Evolutionary conservation across 2,113 vertebrate species (phyloP).

Genomic region (Pyrgilauda ruficollis): DNA sequence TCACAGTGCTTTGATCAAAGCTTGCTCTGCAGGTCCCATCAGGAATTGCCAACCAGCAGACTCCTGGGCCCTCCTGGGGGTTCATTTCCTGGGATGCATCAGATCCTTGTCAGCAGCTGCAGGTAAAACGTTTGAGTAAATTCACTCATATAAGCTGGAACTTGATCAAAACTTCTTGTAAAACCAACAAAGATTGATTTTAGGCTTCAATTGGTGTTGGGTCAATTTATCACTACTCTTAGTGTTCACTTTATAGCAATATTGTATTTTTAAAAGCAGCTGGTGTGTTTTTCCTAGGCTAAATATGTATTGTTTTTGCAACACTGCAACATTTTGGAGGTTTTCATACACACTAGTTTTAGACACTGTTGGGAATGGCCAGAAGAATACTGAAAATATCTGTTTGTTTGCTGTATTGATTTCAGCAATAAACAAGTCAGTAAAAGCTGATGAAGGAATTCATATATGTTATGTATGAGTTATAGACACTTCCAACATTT

Average conservation of each 20-base stretch:
- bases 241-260: neutral
- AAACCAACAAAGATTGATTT: neutral
- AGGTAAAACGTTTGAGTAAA: neutral
- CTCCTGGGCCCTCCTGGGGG: neutral
- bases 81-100: neutral
- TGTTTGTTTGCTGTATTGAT: slow-evolving; percentile 11
- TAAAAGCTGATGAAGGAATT: slow-evolving; percentile 38
- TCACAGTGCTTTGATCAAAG: neutral
- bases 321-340: neutral
- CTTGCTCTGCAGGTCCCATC: neutral
- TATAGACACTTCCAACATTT: slow-evolving; percentile 46
- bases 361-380: accelerated
- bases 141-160: neutral
- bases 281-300: neutral
- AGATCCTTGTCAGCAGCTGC: neutral
- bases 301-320: neutral
- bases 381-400: neutral
- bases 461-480: slow-evolving; percentile 36
- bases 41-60: neutral
- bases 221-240: neutral
- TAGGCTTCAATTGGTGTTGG: accelerated
- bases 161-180: neutral
- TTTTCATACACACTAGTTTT: neutral
- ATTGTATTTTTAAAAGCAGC: neutral
- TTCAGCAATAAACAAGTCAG: slow-evolving; percentile 34